Evolutionary conservation across 2,888 invertebrate species (phyloP).

Genomic region (Acrobasis consociella): DNA sequence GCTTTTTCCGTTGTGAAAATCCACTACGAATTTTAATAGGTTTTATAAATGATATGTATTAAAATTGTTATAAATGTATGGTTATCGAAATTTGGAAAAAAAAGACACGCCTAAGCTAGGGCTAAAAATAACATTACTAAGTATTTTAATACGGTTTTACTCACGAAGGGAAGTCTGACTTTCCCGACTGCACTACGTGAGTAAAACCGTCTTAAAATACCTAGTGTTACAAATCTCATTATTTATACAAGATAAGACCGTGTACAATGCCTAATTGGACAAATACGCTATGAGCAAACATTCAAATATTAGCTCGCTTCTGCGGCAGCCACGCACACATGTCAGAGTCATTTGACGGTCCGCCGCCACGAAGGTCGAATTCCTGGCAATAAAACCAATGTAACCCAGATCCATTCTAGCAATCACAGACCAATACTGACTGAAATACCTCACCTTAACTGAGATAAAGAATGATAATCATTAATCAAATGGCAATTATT

Average conservation of each 20-base stretch:
- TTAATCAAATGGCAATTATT: slow-evolving; percentile 13
- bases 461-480: slow-evolving; percentile 7
- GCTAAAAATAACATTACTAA: background rate
- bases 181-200: too few relatives aligned
- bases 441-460: slow-evolving; percentile 17
- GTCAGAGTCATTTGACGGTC: slow-evolving; percentile 37
- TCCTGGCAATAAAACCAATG: slow-evolving; percentile 63
- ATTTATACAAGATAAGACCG: background rate
- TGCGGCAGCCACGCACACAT: slow-evolving; percentile 39
- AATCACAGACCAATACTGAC: slow-evolving; percentile 8
- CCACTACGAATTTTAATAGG: too few relatives aligned
- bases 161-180: too few relatives aligned
- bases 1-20: too few relatives aligned
- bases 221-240: background rate
- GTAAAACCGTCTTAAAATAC: too few relatives aligned
- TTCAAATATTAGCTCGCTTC: slow-evolving; percentile 29
- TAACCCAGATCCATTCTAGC: slow-evolving; percentile 68
- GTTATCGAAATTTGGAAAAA: too few relatives aligned
- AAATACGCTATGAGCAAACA: slow-evolving; percentile 15
- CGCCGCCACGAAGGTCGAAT: slow-evolving; percentile 59
- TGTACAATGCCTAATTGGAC: slow-evolving; percentile 5
- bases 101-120: background rate
- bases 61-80: too few relatives aligned
- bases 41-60: too few relatives aligned
- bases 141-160: background rate